Percentiles rank a stretch among this genome's conserved stretches.
phyloP scores from a whole-genome alignment of 2,113 vertebrate species.

The Microtus montanus region DNA sequence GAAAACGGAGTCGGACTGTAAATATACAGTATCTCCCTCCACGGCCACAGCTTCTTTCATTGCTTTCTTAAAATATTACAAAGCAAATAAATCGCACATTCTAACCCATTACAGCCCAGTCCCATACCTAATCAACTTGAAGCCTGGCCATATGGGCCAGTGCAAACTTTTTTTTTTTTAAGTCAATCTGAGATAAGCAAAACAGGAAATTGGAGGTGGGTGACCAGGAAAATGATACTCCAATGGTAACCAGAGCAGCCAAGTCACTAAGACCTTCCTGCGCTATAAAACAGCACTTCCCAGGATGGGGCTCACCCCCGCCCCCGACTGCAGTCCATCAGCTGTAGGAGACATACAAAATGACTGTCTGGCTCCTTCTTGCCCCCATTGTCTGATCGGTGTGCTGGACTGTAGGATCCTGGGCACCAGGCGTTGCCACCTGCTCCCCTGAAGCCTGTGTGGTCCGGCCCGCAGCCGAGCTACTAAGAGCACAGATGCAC shows the following conservation, averaged over 20 bases:
- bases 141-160: conserved; percentile 77
- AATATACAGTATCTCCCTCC: conserved; percentile 50
- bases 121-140: conserved; percentile 79
- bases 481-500: neutral
- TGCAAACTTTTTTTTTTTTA: conserved; percentile 69
- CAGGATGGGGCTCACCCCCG: conserved; percentile 45
- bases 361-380: neutral
- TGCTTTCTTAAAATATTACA: conserved; percentile 78
- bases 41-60: conserved; percentile 32
- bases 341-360: neutral
- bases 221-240: conserved; percentile 85
- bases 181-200: conserved; percentile 84
- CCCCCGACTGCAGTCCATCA: conserved; percentile 42
- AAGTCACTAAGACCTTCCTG: conserved; percentile 83
- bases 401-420: neutral
- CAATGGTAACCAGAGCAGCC: conserved; percentile 82
- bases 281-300: conserved; percentile 83
- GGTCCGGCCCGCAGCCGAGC: conserved; percentile 1
- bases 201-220: conserved; percentile 88
- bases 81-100: conserved; percentile 77
- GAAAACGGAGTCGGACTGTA: conserved; percentile 60
- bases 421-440: conserved; percentile 55
- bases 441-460: conserved; percentile 60
- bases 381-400: neutral
- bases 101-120: conserved; percentile 77